phyloP scores from a whole-genome alignment of 2,113 vertebrate species.

The Actinemys pallida region DNA sequence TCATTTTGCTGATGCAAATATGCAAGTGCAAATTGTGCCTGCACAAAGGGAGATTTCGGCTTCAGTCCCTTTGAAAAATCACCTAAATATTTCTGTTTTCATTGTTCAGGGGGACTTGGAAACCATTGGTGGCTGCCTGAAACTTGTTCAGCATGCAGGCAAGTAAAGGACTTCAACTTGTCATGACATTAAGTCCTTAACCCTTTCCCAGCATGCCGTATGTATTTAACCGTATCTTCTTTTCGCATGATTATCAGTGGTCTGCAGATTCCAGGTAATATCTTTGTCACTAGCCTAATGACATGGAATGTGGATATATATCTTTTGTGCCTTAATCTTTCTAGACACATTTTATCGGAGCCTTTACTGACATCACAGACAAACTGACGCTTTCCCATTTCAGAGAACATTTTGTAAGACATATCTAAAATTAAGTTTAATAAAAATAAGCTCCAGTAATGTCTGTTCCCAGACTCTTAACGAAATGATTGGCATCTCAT shows the following conservation, averaged over 20 bases:
- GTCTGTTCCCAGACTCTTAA: neutral
- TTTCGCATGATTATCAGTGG: neutral
- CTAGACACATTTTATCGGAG: neutral
- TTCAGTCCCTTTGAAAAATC: neutral
- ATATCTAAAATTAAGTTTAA: constrained; percentile 34
- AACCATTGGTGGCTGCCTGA: neutral
- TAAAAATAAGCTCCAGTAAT: neutral
- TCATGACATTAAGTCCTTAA: neutral
- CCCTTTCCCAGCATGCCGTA: neutral
- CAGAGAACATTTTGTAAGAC: neutral
- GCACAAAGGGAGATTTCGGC: neutral
- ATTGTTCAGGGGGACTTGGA: neutral
- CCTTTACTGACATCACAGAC: constrained; percentile 16
- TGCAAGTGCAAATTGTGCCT: neutral
- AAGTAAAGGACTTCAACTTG: neutral
- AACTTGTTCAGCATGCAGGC: neutral
- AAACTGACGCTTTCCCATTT: constrained; percentile 18
- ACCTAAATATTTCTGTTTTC: constrained; percentile 5
- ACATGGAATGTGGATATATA: accelerated
- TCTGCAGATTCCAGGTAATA: constrained; percentile 14
- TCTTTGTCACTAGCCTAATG: neutral
- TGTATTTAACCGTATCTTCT: neutral
- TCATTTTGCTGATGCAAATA: neutral
- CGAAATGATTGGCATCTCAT: constrained; percentile 16
- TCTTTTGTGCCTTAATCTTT: neutral